Percentiles rank a stretch among this genome's conserved stretches.
phyloP scores from a whole-genome alignment of 2,797 vertebrate species.

The Amniataba percoides region DNA sequence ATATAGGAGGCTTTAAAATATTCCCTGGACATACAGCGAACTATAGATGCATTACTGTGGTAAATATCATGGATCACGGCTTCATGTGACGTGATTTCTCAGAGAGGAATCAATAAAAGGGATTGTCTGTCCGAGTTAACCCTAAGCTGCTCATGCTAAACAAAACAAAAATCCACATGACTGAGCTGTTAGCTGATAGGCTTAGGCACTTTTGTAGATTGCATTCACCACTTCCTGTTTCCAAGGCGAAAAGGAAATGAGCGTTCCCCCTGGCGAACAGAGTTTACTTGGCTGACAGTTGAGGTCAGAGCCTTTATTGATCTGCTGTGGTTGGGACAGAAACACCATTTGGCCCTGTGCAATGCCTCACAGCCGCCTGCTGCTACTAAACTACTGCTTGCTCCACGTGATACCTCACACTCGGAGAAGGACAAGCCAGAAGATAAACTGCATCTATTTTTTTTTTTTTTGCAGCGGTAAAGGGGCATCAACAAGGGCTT shows the following conservation, averaged over 20 bases:
- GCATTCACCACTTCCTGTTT: constrained; percentile 62
- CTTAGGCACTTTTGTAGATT: constrained; percentile 73
- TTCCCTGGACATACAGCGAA: constrained; percentile 39
- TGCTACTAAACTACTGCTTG: constrained; percentile 60
- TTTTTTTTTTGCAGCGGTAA: background rate
- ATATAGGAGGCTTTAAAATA: constrained; percentile 30
- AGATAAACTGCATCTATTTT: constrained; percentile 44
- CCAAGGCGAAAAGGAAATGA: constrained; percentile 28
- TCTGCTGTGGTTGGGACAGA: constrained; percentile 63
- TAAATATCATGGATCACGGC: constrained; percentile 45
- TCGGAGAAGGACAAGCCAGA: constrained; percentile 52
- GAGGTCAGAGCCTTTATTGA: constrained; percentile 78
- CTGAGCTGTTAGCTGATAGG: constrained; percentile 49
- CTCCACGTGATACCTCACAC: constrained; percentile 47
- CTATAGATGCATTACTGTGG: constrained; percentile 31
- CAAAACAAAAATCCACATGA: constrained; percentile 51
- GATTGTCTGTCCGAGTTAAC: constrained; percentile 31
- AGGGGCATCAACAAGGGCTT: background rate
- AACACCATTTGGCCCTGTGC: constrained; percentile 71
- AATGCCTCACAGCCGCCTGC: constrained; percentile 64
- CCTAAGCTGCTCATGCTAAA: constrained; percentile 52
- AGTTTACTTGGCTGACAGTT: constrained; percentile 72
- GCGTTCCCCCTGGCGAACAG: constrained; percentile 38
- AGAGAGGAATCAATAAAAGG: constrained; percentile 45
- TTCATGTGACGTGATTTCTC: constrained; percentile 46